Conservation (phyloP, 1,140 invertebrate species). For the Magallana angulata region DNA sequence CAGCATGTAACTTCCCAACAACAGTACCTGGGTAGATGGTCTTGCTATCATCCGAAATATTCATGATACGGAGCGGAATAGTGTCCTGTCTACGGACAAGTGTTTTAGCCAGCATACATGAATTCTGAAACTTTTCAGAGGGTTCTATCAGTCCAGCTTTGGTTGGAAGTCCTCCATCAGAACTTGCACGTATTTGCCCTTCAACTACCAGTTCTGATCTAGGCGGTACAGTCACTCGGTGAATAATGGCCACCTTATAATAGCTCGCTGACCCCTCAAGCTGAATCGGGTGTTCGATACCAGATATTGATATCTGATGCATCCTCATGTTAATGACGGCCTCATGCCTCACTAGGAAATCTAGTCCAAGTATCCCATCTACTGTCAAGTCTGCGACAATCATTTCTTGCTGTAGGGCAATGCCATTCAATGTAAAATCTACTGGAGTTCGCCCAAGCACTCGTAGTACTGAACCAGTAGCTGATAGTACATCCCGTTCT, state of each 20-base stretch:
- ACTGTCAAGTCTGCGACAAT: constrained; percentile 41
- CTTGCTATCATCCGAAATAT: constrained; percentile 32
- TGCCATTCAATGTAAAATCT: background rate
- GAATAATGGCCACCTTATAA: constrained; percentile 13
- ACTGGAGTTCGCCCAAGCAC: constrained; percentile 1
- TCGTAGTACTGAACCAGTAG: background rate
- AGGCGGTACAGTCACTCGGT: background rate
- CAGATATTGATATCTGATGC: constrained; percentile 4
- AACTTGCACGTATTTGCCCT: too few species aligned
- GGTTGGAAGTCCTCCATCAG: too few species aligned
- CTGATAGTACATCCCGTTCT: constrained; percentile 23
- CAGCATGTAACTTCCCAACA: constrained; percentile 19
- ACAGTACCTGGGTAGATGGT: constrained; percentile 38
- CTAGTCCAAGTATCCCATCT: constrained; percentile 44
- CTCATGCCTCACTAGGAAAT: constrained; percentile 19
- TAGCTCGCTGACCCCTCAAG: constrained; percentile 36
- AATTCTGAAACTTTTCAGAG: too few species aligned
- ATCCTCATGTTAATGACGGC: background rate
- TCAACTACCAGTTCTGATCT: too few species aligned
- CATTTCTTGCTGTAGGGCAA: background rate
- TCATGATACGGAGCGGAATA: constrained; percentile 46
- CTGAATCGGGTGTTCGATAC: background rate
- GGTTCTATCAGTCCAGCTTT: too few species aligned
- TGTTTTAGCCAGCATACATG: background rate
- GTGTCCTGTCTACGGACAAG: constrained; percentile 11